Base-by-base conservation (phyloP, 2,797 vertebrate genomes). In the Cossypha heuglini region DNA sequence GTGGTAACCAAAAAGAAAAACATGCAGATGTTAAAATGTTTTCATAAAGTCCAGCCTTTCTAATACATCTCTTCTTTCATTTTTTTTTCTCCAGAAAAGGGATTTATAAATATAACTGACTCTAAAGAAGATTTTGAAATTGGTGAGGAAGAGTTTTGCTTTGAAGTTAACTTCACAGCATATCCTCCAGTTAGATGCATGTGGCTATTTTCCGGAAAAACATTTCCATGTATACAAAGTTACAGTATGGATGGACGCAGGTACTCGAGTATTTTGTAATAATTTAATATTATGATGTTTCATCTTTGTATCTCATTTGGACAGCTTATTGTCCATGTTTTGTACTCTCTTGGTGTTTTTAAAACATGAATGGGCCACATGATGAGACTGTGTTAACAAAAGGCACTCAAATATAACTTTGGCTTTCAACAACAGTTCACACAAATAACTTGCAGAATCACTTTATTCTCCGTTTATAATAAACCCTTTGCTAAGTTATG, bases 131-230 rank as follows among this genome's bases (percentile, higher is more conserved):
- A 91, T n/a, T 92, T 99, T 92, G 84, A 94, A 82, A 96, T 97
- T 83, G 88, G 96, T 80, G 71, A 96, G 16, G 94, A 97, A 67
- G 72, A 51, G 19, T 97, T 98, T 94, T 99, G 98, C 95, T 97
- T 99, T 76, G 92, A 98, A 72, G 98, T 98, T 83, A 95, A 54
- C 59, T 98, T 99, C 77, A 98, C 97, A 90, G 98, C 99, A 16
- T 98, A 98, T 74, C 99, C 99, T 54, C 96, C 97, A 67, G 98
- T 98, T 52, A 97, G 97, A 69, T 99, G 99, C 67, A 91, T 80
- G 13, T 99, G 99, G 99, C 95, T 98, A 18, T 98, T 97, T 96
- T 98, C 98, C 12, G 66, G 97, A 66, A 97, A 97, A 76, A 94
- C 67, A 0, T 90, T 97, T 90, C 97, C 98, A 11, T 98, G 98